Conservation (phyloP, 2,113 vertebrate species). For the Bujurquina vittata region DNA sequence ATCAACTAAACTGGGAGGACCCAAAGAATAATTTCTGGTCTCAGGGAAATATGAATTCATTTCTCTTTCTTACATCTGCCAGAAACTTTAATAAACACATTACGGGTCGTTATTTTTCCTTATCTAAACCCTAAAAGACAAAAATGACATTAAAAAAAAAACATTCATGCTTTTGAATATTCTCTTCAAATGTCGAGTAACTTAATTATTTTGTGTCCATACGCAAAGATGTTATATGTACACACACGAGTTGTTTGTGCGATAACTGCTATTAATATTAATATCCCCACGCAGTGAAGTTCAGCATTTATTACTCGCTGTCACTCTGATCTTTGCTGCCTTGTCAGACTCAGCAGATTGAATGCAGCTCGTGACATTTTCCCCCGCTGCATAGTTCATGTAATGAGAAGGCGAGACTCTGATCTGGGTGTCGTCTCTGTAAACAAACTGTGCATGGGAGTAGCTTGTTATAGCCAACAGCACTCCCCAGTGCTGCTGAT, state of each 20-base stretch:
- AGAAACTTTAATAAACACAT: background rate
- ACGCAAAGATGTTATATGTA: background rate
- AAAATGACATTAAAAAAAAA: no score
- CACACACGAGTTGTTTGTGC: background rate
- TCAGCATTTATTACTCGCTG: slow-evolving; percentile 43
- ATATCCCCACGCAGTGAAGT: slow-evolving; percentile 43
- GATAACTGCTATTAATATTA: slow-evolving; percentile 26
- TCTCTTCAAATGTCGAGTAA: background rate
- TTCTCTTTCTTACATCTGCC: slow-evolving; percentile 1
- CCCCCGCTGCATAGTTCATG: slow-evolving; percentile 70
- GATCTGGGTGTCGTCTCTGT: slow-evolving; percentile 74
- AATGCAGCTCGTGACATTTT: slow-evolving; percentile 64
- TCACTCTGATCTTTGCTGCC: slow-evolving; percentile 42
- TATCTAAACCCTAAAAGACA: background rate
- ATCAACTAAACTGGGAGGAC: background rate
- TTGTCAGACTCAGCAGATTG: slow-evolving; percentile 55
- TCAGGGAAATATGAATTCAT: background rate
- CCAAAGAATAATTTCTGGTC: background rate
- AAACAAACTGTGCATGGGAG: slow-evolving; percentile 72
- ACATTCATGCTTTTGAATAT: background rate
- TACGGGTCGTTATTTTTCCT: background rate
- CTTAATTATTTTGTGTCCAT: background rate
- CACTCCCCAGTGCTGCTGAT: slow-evolving; percentile 67
- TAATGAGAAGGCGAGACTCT: slow-evolving; percentile 67
- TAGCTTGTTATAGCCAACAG: slow-evolving; percentile 57